Evolutionary conservation across 2,888 invertebrate species (phyloP), one percentile per base, ranked within the genome.

Genomic region (Latrodectus hesperus): DNA sequence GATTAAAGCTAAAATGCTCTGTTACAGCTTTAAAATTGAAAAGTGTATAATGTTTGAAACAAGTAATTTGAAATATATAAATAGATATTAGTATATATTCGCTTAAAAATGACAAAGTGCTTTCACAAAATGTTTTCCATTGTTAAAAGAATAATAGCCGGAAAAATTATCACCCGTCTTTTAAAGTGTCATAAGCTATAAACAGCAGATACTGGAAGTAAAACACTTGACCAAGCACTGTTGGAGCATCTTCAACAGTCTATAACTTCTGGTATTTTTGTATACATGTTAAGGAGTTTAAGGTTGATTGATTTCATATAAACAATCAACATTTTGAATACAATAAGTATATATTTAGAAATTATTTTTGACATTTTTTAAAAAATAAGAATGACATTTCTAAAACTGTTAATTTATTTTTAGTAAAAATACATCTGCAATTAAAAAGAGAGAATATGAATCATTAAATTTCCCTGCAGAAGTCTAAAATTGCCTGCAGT

Each of bases 231-330:
- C 70, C 60, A 70, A 79, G 11, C 60, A 70, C 60, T 71, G 22
- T 79, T 79, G 71, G 70, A 70, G 71, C 70, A 60, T 79, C 38
- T 55, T 38, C 52, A 68, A 79, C 71, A 68, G 70, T 79, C 38
- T 70, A 67, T 52, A 65, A 51, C 65, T 68, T 53, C 52, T 52
- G 67, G 67, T 77, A 68, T 77, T 77, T 76, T 77, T 22, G 22
- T 22, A 22, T 55, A 71, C 68, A 38, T 55, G 70, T 38, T 60
- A 71, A 55, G 53, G 55, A 71, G 79, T 79, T 79, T 55, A 79
- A 79, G 71, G 79, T 52, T 60, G 38, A 70, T 9, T 17, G 53
- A 70, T 70, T 70, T 70, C 22, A 22, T 22, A 22, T 22, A n/a
- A n/a, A 22, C 71, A 79, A 60, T 71, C 71, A 79, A 71, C 55